phyloP scores from a whole-genome alignment of 2,797 vertebrate species.

The Tolypeutes matacus region DNA sequence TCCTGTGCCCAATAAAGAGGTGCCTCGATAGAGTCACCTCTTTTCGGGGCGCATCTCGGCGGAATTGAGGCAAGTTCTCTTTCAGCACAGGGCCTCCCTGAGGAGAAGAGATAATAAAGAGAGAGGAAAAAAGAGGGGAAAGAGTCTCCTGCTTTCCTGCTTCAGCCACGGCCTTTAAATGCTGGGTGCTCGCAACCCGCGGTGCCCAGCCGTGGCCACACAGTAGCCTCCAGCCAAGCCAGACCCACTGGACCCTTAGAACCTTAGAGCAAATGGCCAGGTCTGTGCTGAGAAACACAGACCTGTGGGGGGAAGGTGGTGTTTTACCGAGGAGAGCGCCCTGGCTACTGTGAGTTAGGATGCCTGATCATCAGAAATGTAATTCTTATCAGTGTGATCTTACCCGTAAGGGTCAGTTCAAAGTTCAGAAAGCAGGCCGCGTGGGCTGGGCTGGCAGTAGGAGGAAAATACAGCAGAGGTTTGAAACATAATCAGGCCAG shows the following conservation, averaged over 20 bases:
- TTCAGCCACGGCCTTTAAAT: not conserved
- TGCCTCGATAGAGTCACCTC: not conserved
- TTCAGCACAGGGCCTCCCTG: slow-evolving; percentile 58
- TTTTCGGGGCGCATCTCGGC: slow-evolving; percentile 28
- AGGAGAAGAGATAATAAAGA: slow-evolving; percentile 64
- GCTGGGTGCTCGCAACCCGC: not conserved
- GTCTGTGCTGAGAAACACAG: too few relatives aligned
- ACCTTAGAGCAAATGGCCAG: not conserved
- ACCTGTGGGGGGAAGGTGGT: slow-evolving; percentile 26
- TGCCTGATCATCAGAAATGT: not conserved
- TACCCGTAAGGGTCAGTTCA: not conserved
- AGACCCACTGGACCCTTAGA: not conserved
- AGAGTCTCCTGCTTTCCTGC: slow-evolving; percentile 11
- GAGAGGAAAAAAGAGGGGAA: too few relatives aligned
- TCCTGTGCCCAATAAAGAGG: not conserved
- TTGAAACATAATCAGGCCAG: not conserved
- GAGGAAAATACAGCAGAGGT: not conserved
- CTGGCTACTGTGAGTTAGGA: not conserved
- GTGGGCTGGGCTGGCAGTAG: not conserved
- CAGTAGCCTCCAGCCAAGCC: not conserved
- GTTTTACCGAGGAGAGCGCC: not conserved
- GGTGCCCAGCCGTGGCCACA: not conserved
- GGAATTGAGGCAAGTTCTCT: slow-evolving; percentile 50
- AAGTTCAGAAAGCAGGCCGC: slow-evolving; percentile 30
- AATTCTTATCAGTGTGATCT: not conserved